phyloP scores from a whole-genome alignment of 2,797 vertebrate species.

The Trematomus bernacchii region DNA sequence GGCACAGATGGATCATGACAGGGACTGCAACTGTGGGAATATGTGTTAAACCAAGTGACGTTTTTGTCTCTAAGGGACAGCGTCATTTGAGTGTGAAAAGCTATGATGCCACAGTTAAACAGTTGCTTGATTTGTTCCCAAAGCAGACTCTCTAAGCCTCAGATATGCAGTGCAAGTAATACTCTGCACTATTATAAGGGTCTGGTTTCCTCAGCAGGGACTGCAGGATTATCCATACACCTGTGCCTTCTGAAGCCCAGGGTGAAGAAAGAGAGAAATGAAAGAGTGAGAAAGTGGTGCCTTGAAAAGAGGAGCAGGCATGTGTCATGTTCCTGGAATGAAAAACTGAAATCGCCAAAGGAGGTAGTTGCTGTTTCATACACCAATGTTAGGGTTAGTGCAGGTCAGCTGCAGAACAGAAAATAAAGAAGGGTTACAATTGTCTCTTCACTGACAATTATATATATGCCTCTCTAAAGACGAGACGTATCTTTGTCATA shows the following conservation, averaged over 20 bases:
- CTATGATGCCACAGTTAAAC: conserved; percentile 39
- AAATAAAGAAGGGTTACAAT: conserved; percentile 9
- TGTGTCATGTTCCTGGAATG: conserved; percentile 64
- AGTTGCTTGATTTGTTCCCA: conserved; percentile 36
- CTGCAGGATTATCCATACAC: conserved; percentile 59
- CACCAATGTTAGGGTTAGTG: conserved; percentile 19
- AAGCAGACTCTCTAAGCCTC: conserved; percentile 34
- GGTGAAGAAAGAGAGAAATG: conserved; percentile 30
- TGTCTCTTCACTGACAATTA: conserved; percentile 17
- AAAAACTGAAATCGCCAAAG: conserved; percentile 59
- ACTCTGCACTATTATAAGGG: conserved; percentile 31
- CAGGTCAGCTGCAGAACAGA: conserved; percentile 39
- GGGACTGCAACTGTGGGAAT: conserved; percentile 48
- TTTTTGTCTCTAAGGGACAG: conserved; percentile 46
- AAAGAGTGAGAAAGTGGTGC: conserved; percentile 31
- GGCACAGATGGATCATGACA: conserved; percentile 55
- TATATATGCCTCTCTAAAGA: conserved; percentile 14
- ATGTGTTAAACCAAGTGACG: conserved; percentile 46
- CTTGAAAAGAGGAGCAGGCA: conserved; percentile 50
- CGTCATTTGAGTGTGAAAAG: conserved; percentile 40
- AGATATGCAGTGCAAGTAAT: conserved; percentile 37
- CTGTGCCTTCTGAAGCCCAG: conserved; percentile 50
- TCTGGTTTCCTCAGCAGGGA: conserved; percentile 46
- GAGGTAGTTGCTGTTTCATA: conserved; percentile 62
- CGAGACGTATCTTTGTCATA: conserved; percentile 24